Percentiles rank a stretch among this genome's conserved stretches.
Evolutionary conservation across 2,888 invertebrate species (phyloP).

Genomic region (Helobdella robusta): DNA sequence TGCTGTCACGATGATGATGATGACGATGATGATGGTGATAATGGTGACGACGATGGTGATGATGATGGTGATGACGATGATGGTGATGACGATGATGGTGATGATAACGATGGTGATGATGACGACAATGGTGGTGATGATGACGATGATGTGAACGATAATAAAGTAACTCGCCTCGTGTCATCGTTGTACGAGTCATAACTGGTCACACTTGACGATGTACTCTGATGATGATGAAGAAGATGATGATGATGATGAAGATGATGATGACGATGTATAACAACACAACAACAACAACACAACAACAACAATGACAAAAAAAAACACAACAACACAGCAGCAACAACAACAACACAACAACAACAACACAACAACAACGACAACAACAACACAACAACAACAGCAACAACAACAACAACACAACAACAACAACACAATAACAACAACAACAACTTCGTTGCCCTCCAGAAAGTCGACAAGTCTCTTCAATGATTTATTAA

Average conservation of each 20-base stretch:
- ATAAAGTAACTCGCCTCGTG: no score
- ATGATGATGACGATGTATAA: not conserved
- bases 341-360: no score
- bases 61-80: slow-evolving; percentile 21
- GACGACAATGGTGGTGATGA: no score
- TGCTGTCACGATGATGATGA: not conserved
- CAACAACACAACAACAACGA: no score
- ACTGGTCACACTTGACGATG: no score
- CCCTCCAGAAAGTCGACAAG: slow-evolving; percentile 37
- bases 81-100: slow-evolving; percentile 17
- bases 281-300: not conserved
- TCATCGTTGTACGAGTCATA: no score
- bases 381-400: no score
- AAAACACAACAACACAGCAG: no score
- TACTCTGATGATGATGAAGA: no score
- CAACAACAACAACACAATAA: not conserved
- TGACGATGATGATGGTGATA: not conserved
- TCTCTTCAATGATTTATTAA: slow-evolving; percentile 67
- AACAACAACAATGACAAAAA: not conserved
- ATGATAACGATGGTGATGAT: no score
- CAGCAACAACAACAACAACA: no score
- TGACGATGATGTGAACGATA: no score
- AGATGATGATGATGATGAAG: not conserved
- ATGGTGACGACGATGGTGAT: not conserved
- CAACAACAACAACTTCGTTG: not conserved